A percentile compares a stretch with the other conserved stretches of the same genome.
These are phyloP conservation scores for Drosophila robusta DNA, from an alignment of 2,888 invertebrate species.

Conservation along the genomic window DNA sequence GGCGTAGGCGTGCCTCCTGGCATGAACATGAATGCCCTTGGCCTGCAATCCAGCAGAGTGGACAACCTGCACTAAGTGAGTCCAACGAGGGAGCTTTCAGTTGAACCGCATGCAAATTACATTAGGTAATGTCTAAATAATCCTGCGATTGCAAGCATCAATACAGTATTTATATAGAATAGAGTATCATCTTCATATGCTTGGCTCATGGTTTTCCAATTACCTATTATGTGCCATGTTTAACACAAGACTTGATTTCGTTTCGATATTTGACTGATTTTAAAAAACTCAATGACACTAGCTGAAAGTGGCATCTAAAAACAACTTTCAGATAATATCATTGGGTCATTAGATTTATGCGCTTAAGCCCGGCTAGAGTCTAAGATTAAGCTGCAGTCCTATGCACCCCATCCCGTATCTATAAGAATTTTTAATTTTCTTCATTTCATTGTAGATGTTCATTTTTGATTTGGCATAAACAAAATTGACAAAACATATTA, in stretches of 20 bases:
- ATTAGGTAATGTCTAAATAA: constrained; percentile 44
- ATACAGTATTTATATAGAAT: constrained; percentile 60
- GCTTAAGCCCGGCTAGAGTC: constrained; percentile 35
- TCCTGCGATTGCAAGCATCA: constrained; percentile 37
- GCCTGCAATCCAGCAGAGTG: constrained; percentile 61
- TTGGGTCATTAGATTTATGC: constrained; percentile 50
- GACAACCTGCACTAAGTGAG: constrained; percentile 66
- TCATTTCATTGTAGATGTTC: constrained; percentile 22
- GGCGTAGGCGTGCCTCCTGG: constrained; percentile 60
- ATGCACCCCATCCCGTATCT: constrained; percentile 17
- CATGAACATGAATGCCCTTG: constrained; percentile 60
- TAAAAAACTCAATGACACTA: constrained; percentile 42
- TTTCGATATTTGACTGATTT: constrained; percentile 73
- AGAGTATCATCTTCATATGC: constrained; percentile 65
- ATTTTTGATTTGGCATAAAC: constrained; percentile 56
- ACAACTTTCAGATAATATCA: constrained; percentile 19
- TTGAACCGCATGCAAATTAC: constrained; percentile 33
- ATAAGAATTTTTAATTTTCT: constrained; percentile 22
- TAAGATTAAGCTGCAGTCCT: constrained; percentile 36
- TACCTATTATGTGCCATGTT: constrained; percentile 74
- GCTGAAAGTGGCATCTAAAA: constrained; percentile 17
- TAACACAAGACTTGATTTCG: constrained; percentile 71
- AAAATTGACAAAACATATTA: constrained; percentile 71
- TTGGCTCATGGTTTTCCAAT: constrained; percentile 72
- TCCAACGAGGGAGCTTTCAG: constrained; percentile 1